Evolutionary conservation across 2,888 invertebrate species (phyloP).

Genomic region (Crossocerus cetratus): DNA sequence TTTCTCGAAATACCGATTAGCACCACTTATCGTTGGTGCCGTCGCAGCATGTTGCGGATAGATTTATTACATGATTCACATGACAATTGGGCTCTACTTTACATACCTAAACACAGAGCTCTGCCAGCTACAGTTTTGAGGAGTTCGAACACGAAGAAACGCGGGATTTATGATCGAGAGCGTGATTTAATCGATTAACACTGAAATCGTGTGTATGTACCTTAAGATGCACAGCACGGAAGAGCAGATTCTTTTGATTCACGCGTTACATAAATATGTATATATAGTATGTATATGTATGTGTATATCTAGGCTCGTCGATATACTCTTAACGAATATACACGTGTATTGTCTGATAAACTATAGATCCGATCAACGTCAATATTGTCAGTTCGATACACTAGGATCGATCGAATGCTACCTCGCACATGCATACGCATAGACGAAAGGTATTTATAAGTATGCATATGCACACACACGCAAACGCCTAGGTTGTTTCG

Average conservation of each 20-base stretch:
- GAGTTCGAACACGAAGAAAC: conserved; percentile 26
- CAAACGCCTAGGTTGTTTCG: conserved; percentile 5
- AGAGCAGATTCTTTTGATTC: conserved; percentile 55
- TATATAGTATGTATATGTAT: not conserved
- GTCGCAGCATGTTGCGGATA: too few species aligned
- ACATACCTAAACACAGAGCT: conserved; percentile 16
- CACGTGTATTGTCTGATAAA: conserved; percentile 43
- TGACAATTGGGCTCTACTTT: conserved; percentile 14
- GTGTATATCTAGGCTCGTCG: not conserved
- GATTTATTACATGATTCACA: conserved; percentile 7
- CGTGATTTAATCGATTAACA: conserved; percentile 26
- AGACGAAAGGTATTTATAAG: conserved; percentile 2
- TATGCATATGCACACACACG: conserved; percentile 3
- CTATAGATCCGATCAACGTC: conserved; percentile 37
- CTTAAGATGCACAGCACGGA: conserved; percentile 50
- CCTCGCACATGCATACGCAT: conserved; percentile 11
- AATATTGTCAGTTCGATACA: conserved; percentile 44
- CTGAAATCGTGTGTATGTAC: conserved; percentile 27
- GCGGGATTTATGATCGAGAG: conserved; percentile 33
- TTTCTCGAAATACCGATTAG: too few species aligned
- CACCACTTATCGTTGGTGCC: too few species aligned
- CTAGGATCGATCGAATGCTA: conserved; percentile 29
- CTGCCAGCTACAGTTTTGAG: conserved; percentile 6
- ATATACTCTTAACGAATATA: conserved; percentile 38
- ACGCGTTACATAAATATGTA: conserved; percentile 13